Conservation (phyloP, 2,888 invertebrate species). For the Lucinisca nassula region DNA sequence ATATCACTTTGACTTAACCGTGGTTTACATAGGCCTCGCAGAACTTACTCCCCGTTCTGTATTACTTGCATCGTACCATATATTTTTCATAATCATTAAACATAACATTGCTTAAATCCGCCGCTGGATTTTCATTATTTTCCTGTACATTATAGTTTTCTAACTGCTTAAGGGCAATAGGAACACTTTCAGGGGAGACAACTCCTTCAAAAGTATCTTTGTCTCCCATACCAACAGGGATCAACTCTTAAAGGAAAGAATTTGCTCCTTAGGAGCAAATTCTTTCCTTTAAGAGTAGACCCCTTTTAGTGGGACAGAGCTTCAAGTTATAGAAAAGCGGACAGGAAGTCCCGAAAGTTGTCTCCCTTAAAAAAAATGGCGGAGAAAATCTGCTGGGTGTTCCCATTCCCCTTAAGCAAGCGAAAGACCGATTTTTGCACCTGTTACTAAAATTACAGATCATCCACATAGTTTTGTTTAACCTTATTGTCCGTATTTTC, state of each 20-base stretch:
- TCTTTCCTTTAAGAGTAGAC: no score
- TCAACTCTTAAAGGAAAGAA: no score
- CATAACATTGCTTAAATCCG: not conserved
- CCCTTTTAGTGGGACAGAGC: no score
- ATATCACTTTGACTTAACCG: constrained; percentile 1
- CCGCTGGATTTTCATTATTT: not conserved
- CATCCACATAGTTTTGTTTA: not conserved
- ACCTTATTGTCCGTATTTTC: not conserved
- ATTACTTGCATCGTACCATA: constrained; percentile 12
- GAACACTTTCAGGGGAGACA: no score
- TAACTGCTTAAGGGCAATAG: constrained; percentile 10
- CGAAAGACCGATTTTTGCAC: not conserved
- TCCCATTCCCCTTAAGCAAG: no score
- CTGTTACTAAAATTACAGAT: not conserved
- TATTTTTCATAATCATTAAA: not conserved
- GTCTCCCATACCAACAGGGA: no score
- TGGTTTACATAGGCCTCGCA: constrained; percentile 8
- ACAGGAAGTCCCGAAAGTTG: no score
- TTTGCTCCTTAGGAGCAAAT: no score
- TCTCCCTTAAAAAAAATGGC: no score
- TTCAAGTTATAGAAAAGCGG: no score
- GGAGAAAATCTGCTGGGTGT: no score
- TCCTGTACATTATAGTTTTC: not conserved
- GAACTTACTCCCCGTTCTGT: not conserved
- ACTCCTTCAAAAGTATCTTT: no score